Base-by-base conservation (phyloP, 1,140 invertebrate genomes). In the Branchinecta lindahli region DNA sequence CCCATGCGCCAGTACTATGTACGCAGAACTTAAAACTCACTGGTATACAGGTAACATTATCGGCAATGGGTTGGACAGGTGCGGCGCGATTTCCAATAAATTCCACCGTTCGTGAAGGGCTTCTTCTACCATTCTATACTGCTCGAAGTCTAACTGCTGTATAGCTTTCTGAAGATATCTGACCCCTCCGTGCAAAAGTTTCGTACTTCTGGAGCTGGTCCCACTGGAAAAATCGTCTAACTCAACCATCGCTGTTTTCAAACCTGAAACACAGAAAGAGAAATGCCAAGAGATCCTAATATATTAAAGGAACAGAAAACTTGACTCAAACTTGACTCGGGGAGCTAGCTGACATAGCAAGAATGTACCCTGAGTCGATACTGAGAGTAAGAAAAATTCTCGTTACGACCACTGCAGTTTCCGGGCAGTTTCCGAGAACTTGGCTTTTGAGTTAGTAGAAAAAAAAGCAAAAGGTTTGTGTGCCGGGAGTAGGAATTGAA, bases 131-230 rank as follows among this genome's bases (percentile, higher is more conserved):
- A 98, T 98, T 78, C 84, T 85, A 80, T 97, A 98, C 77, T 96
- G 90, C 76, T 98, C 95, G 73, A 89, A 80, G 80, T 98, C 96
- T 52, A 97, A 80, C 79, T 72, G 84, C 82, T 99, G 85, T 71
- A 99, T 96, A 7, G 97, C 96, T 78, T 98, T 99, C 79, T 99
- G 96, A 46, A 98, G 81, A 80, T 98, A 98, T 67, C 95, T 84
- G 0, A 99, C 96, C 68, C 96, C 97, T n/a, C 97, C 97, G 80
- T 99, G 97, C 75, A 99, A 97, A 3, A 99, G 83, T 81, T 99
- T 99, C 0, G 96, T 99, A 75, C 91, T 95, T 66, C 92, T 83
- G 71, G 92, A 96, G 45, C 92, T 96, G 0, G 97, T 99, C 18
- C 97, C 97, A 70, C 93, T 94, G 8, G 93, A 88, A 83, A 98